Percentiles rank a stretch among this genome's conserved stretches.
phyloP scores from a whole-genome alignment of 2,888 invertebrate species.

The Eupithecia vulgata region DNA sequence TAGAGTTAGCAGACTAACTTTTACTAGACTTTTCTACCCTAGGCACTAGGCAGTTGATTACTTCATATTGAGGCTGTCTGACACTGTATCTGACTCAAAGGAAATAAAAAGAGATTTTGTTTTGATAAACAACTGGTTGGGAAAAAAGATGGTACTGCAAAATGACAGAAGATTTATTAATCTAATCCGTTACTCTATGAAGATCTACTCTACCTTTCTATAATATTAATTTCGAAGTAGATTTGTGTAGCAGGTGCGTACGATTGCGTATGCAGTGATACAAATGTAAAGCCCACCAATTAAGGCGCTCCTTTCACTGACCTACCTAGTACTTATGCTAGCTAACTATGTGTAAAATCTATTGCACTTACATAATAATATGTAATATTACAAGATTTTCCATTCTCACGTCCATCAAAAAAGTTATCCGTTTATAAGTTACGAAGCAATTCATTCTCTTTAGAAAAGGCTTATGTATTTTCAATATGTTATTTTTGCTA shows the following conservation, averaged over 20 bases:
- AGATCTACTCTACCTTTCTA: neutral
- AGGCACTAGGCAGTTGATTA: neutral
- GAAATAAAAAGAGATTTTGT: neutral
- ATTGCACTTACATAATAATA: conserved; percentile 36
- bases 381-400: conserved; percentile 39
- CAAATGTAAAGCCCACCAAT: conserved; percentile 68
- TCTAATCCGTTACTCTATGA: neutral
- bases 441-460: conserved; percentile 40
- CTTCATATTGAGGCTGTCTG: neutral
- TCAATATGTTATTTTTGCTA: conserved; percentile 30
- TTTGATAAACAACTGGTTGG: neutral
- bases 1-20: neutral
- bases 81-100: no score
- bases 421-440: conserved; percentile 45
- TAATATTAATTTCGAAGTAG: conserved; percentile 7
- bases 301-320: conserved; percentile 72
- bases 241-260: conserved; percentile 49
- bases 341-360: conserved; percentile 30
- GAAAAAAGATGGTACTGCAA: neutral
- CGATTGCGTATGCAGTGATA: conserved; percentile 66
- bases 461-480: conserved; percentile 23
- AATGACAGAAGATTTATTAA: neutral
- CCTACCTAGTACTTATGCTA: conserved; percentile 30
- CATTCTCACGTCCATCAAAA: conserved; percentile 54
- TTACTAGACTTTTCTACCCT: neutral